Conservation (phyloP, 37 sponge, comb jelly and placozoan genomes). For the Theonella swinhoei region DNA sequence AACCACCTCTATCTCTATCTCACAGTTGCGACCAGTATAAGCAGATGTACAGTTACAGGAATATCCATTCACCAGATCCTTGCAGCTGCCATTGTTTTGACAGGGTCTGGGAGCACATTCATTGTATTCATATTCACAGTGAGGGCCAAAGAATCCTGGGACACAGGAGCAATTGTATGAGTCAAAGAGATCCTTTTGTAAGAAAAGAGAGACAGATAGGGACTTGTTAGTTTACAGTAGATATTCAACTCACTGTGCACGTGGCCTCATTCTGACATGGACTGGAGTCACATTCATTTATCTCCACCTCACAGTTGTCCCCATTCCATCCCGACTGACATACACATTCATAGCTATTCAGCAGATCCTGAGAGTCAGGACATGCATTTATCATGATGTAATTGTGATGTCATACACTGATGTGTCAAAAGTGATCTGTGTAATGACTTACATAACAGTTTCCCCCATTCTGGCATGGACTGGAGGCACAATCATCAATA, state of each 20-base stretch:
- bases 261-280: conserved; percentile 63
- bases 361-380: background rate
- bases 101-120: conserved; percentile 35
- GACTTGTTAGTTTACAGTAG: background rate
- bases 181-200: conserved; percentile 18
- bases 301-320: conserved; percentile 29
- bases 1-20: too few relatives aligned
- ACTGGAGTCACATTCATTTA: conserved; percentile 31
- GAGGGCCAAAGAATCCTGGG: conserved; percentile 43
- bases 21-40: conserved; percentile 52
- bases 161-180: conserved; percentile 48
- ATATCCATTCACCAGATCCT: conserved; percentile 13
- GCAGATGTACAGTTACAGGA: conserved; percentile 56
- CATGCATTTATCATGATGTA: background rate
- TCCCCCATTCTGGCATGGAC: conserved; percentile 50
- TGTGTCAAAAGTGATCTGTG: too few relatives aligned
- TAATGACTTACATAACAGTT: conserved; percentile 40
- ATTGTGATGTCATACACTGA: too few relatives aligned
- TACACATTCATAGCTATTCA: conserved; percentile 28
- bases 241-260: conserved; percentile 13
- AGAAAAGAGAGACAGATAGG: background rate
- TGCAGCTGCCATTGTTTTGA: conserved; percentile 48
- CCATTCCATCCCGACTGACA: conserved; percentile 18
- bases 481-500: conserved; percentile 46
- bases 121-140: conserved; percentile 34